Base-by-base conservation (phyloP, 2,888 invertebrate genomes). In the Cosmorhoe ocellata region DNA sequence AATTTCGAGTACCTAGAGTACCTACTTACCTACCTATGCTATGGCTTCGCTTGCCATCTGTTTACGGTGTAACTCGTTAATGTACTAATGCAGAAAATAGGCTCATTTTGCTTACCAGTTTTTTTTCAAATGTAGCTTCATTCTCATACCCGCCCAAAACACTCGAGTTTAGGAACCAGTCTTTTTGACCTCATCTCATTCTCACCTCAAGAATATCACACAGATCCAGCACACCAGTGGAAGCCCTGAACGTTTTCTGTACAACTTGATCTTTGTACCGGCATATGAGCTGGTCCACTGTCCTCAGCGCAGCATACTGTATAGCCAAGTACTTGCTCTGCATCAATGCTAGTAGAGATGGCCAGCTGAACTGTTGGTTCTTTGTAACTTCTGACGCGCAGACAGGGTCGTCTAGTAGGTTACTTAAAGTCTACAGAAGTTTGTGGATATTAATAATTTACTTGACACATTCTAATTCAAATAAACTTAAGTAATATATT, bases 131-230 rank as follows among this genome's bases (percentile, higher is more conserved):
- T n/a, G n/a, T n/a, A 18, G 18, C 18, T 18, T 4, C 18, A 18
- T 18, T 18, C 18, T 3, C 18, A 18, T 4, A 18, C 4, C 4
- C 18, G 4, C 18, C 18, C 18, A 18, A 18, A 2, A 18, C 18
- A 3, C 4, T 2, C 18, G 4, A 4, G 18, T 4, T 18, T 18
- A 18, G 18, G 4, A 18, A 4, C 18, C 7, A 7, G 6, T 24
- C 7, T 24, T 6, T 24, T 24, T 7, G 24, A 6, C 6, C 24
- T 7, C 6, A 14, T 27, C 3, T 18, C 3, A 26, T 13, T 1
- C 66, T 74, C 58, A 91, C 92, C 71, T 91, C 90, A 9, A 92
- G 71, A 45, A 92, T 84, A 68, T 90, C 86, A 61, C 91, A 83
- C 7, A 92, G 69, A 55, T 84, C 81, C 59, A 84, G 50, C 24